These are phyloP conservation scores for Pristiophorus japonicus DNA, from an alignment of 2,113 vertebrate species.

Conservation along the genomic window DNA sequence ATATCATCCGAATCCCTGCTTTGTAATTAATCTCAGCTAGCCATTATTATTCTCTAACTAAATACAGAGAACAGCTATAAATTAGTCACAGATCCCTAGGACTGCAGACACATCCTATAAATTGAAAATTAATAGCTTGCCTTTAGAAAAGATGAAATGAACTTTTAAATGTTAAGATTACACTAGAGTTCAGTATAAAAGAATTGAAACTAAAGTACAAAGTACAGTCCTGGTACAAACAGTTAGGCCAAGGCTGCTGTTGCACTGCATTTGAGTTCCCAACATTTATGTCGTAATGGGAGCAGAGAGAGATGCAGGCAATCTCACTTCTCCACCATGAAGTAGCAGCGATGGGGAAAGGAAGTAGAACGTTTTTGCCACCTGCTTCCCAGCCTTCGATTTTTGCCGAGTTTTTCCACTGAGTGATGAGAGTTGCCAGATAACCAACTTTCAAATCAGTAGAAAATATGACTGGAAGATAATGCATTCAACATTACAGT, in stretches of 20 bases:
- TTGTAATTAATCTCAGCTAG: neutral
- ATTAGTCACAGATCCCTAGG: neutral
- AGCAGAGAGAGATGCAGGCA: neutral
- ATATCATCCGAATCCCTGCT: neutral
- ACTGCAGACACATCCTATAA: neutral
- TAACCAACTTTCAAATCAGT: neutral
- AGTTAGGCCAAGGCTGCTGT: neutral
- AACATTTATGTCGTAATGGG: neutral
- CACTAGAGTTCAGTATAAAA: neutral
- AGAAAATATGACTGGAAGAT: neutral
- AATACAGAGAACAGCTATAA: neutral
- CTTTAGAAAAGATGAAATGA: neutral
- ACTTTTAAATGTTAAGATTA: neutral
- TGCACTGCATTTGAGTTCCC: neutral
- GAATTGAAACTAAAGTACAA: neutral
- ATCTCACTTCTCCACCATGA: neutral
- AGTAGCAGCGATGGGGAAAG: neutral
- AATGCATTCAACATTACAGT: neutral
- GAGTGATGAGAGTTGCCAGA: neutral
- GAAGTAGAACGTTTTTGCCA: neutral
- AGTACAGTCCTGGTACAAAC: neutral
- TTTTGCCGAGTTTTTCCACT: neutral
- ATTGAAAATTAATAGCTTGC: neutral
- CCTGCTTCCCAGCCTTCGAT: neutral
- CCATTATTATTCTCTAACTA: neutral